Base-by-base conservation (phyloP, 2,797 vertebrate genomes). In the Gadopsis bispinosus region DNA sequence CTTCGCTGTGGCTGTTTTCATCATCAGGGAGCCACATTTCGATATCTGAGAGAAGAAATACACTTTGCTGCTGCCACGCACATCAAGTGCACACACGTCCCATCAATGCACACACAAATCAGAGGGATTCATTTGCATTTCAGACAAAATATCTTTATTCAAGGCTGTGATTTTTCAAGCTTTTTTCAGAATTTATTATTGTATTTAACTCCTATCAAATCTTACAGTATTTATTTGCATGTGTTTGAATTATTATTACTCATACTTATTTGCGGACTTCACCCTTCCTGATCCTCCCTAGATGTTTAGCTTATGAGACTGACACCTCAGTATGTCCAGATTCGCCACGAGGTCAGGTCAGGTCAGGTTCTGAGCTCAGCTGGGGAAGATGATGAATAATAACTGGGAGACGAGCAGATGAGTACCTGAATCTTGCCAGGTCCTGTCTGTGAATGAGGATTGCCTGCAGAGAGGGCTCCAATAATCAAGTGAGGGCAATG, bases 401-500 rank as follows among this genome's bases (percentile, higher is more conserved):
- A 88, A 86, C 89, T 70, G 50, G 55, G 48, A 84, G 84, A 87
- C 77, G 89, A 89, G 79, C 79, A 88, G 91, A 91, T 90, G 91
- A 88, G 89, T 87, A 77, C 88, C 80, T 73, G 89, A 83, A 87
- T 84, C 75, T 85, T 45, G 29, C 39, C 84, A 69, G 73, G 74
- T 88, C 75, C 41, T 77, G 20, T 80, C 70, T 63, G 64, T 78
- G 88, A 88, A 87, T 76, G 84, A 83, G 70, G 75, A 73, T 61
- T 80, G 86, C 77, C 83, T 69, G 83, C 69, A 76, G 76, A 88
- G 77, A 89, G 88, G 79, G 84, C 88, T 85, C 76, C 43, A 48
- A 92, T 93, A 92, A 94, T 94, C 93, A 92, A 87, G 89, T 54
- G 71, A 90, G 91, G 93, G 89, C 91, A 94, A 94, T 93, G 81